phyloP scores from a whole-genome alignment of 2,797 vertebrate species.

The Chrysocyon brachyurus region DNA sequence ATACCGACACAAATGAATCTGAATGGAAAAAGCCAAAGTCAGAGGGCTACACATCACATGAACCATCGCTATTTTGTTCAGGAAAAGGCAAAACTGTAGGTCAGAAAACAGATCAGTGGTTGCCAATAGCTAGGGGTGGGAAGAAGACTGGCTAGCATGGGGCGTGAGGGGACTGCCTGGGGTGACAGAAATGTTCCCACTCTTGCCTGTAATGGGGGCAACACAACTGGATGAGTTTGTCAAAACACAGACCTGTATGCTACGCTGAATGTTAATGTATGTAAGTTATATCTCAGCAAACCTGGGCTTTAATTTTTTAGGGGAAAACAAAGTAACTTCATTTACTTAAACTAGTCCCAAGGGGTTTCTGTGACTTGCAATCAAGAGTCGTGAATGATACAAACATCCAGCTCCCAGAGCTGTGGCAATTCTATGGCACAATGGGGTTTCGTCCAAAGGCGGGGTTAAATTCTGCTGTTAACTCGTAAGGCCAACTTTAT shows the following conservation, averaged over 20 bases:
- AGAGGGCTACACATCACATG: neutral
- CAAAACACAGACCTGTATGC: neutral
- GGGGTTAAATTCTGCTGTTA: neutral
- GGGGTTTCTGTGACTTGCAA: neutral
- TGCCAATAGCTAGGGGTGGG: neutral
- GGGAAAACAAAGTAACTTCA: neutral
- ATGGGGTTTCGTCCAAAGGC: neutral
- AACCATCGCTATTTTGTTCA: neutral
- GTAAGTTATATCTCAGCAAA: neutral
- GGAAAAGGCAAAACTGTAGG: neutral
- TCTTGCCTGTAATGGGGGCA: neutral
- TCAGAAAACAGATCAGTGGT: neutral
- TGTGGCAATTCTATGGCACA: neutral
- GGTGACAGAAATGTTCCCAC: neutral
- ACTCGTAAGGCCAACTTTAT: neutral
- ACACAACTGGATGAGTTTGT: neutral
- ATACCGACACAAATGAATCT: neutral
- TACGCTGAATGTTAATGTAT: neutral
- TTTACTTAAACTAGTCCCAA: neutral
- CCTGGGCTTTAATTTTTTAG: neutral
- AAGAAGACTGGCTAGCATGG: neutral
- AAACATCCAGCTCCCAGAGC: neutral
- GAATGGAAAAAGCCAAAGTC: neutral
- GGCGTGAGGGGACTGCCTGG: neutral
- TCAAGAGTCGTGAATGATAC: neutral